Evolutionary conservation across 2,888 invertebrate species (phyloP), one percentile per base, ranked within the genome.

Genomic region (Trachelus iudaicus): DNA sequence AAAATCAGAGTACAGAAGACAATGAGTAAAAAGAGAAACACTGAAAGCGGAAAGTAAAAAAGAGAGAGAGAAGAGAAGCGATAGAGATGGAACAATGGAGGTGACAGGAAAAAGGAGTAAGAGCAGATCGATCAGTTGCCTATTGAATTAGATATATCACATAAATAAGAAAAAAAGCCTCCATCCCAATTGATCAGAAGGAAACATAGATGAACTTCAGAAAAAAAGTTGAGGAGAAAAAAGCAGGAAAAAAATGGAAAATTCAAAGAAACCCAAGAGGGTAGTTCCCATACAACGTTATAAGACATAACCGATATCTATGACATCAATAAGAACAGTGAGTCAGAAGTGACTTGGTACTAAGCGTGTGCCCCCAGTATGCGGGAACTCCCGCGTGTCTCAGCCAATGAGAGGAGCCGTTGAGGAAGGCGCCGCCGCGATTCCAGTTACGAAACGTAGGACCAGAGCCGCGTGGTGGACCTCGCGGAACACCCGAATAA

Each of bases 401-500:
- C 76, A 77, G 74, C 82, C 80, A 82, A 82, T 82, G 69, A 76
- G 75, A 77, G 34, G 34, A 69, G 73, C 69, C 56, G 37, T 69
- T n/a, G 37, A 73, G 15, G 73, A 77, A 73, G 56, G 78, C 76
- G 79, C 69, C 69, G 79, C 37, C 79, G 82, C 80, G 77, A 79
- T 75, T 79, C 76, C 56, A 35, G 69, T 73, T 75, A 77, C 75
- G 80, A 81, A 79, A 78, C 74, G 81, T 75, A 75, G 78, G 81
- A 80, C 79, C 80, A 84, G 56, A 56, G 56, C 79, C 80, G 78
- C 81, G 81, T 77, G 75, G 86, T 83, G 83, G 79, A 71, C 71
- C 71, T 81, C 82, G 83, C 84, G 88, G 88, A 88, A 88, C 88
- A 90, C 88, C 89, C 89, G 86, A 90, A 89, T 87, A 87, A 81